Evolutionary conservation across 2,888 invertebrate genomes (phyloP), one percentile per base, ranked within the genome.

Genomic region (Temnothorax rugatulus): DNA sequence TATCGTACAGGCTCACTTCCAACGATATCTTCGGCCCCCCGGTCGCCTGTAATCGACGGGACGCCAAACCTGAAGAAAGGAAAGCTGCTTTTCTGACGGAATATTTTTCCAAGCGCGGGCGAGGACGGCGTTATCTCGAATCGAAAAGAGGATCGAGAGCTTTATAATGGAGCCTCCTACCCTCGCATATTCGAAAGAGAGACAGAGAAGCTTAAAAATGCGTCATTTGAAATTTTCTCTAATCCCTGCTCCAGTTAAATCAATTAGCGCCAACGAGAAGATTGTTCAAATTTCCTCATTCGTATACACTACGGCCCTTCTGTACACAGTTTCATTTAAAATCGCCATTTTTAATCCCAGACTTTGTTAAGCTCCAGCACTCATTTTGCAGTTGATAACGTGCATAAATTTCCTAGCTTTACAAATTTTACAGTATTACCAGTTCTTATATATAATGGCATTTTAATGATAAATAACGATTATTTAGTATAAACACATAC

Each of bases 1-100:
- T 93, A 93, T 91, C 90, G 88, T 89, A 59, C 87, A 88, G 90
- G 86, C 86, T 89, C 85, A 90, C 88, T 87, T 91, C 82, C 87
- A 88, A 85, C 87, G 89, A 89, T 90, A 91, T 88, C 89, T 90
- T 91, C 84, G 88, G 81, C 57, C 34, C 71, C 76, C 76, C 59
- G 79, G 64, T 86, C 88, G 77, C 75, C 38, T 81, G 86, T 87
- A 87, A 89, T 91, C 88, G 87, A 86, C 86, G 84, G 73, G 57
- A 84, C 77, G 82, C 86, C 84, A 86, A 64, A 84, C 79, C 83
- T 68, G 63, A 73, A 75, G 82, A 76, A 63, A 61, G 34, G 84
- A 82, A 83, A 84, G 86, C 88, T 83, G 64, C 82, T 79, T 86
- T 77, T 29, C 59, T 41, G 54, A 47, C 38, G 69, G 71, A 81